Evolutionary conservation across 1,140 invertebrate species (phyloP), one percentile per base, ranked within the genome.

Genomic region (Cyrtorhinus lividipennis): DNA sequence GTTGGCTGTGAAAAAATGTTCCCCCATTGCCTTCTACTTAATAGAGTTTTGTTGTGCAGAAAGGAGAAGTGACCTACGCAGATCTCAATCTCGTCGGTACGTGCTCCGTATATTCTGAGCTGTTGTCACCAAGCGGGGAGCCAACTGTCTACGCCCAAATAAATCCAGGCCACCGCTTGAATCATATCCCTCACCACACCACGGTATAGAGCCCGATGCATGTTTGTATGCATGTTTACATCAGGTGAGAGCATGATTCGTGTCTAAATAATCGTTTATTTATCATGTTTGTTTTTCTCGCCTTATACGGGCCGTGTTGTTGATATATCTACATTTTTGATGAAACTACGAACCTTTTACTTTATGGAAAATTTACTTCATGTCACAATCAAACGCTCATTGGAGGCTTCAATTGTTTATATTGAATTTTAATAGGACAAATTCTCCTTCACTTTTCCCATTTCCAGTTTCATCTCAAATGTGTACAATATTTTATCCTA

Each of bases 161-260:
- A 44, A 30, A 63, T 23, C 26, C 56, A 59, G 62, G 56, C 23
- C 27, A 38, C 56, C 62, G 56, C 24, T 27, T 63, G 27, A 59
- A 63, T 24, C 56, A 59, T 38, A 30, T 59, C n/a, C 38, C 56
- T 15, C 56, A 63, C 12, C 62, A 59, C 24, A 63, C 62, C 24
- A 63, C 62, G 48, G 62, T 63, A 57, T 63, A 63, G 60, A 61
- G 23, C 27, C 24, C 44, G 27, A 30, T 61, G 44, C 44, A 61
- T 61, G 60, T 61, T 61, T 45, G 60, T 61, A 46, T 61, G 60
- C 69, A 66, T 68, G 67, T 53, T 27, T 72, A 71, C 24, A 72
- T 72, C 30, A 74, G 58, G 12, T 73, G 69, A 62, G 72, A 74
- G 13, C 72, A 71, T 0, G 73, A 53, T 23, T 57, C 24, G 64